Base-by-base conservation (phyloP, 1,140 invertebrate species). In the Cryptotermes secundus region DNA sequence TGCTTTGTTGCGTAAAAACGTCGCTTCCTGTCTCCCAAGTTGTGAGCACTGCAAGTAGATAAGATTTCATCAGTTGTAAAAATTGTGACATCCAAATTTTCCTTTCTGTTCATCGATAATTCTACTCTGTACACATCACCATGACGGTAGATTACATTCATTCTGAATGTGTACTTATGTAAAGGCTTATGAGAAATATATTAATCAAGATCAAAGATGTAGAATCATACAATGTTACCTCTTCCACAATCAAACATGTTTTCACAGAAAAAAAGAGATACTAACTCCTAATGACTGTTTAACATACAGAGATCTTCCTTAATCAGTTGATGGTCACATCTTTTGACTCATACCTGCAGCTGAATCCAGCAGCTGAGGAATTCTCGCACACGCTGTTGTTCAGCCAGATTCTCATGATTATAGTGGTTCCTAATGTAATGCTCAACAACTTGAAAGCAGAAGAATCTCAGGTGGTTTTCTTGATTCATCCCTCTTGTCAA, bases 1-100 rank as follows among this genome's bases (percentile, higher is more conserved):
- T 26, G 90, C 88, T 87, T 93, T 93, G 86, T 92, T 92, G 35
- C 88, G 86, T 19, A 83, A 14, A 83, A 79, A 83, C 6, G 34
- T 59, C 79, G 45, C 83, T 31, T 83, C 83, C n/a, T 36, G 53
- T n/a, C 35, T 31, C 45, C 38, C 36, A 9, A 65, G 26, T 10
- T 59, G 72, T 38, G 31, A 31, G 34, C 72, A 83, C 83, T 83
- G 26, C 6, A 83, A 83, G 38, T 34, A 24, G n/a, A 31, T 34
- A 26, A 83, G 16, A 79, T 72, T 42, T 59, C 22, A 83, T 0
- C 1, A 49, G 45, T 19, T 49, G 45, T 19, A 49, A 1, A 49
- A 19, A 7, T 49, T 16, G 34, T 80, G 14, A 36, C 1, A 49
- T 19, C 22, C 1, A 49, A 12, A 14, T 49, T 49, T 49, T 19